These are phyloP conservation scores for Atethmia centrago DNA, from an alignment of 2,888 invertebrate genomes.

Conservation along the genomic window DNA sequence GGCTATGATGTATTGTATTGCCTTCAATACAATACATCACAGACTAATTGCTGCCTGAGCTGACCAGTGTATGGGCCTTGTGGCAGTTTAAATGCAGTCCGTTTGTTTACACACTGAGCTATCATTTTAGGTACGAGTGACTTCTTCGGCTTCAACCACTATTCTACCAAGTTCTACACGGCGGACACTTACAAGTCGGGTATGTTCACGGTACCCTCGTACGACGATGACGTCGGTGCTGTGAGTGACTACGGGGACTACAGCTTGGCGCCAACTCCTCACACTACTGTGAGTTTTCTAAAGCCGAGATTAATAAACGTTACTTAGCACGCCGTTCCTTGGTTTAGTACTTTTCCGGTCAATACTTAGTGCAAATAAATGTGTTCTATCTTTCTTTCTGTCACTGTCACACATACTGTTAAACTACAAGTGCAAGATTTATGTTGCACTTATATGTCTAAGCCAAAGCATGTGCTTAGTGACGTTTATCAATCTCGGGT, in stretches of 20 bases:
- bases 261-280: constrained; percentile 68
- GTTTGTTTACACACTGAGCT: neutral
- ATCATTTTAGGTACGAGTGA: constrained; percentile 78
- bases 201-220: constrained; percentile 75
- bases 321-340: neutral
- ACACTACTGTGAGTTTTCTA: constrained; percentile 71
- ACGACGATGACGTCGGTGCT: constrained; percentile 80
- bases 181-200: constrained; percentile 69
- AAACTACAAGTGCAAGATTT: neutral
- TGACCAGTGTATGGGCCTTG: neutral
- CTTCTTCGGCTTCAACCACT: constrained; percentile 83
- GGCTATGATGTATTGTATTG: too few relatives aligned
- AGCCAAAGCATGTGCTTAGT: neutral
- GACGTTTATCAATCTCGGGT: neutral
- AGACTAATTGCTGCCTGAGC: neutral
- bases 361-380: neutral
- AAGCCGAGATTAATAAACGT: neutral
- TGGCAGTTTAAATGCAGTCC: neutral
- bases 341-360: neutral
- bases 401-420: neutral
- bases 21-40: too few relatives aligned
- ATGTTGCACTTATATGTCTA: neutral
- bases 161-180: constrained; percentile 76
- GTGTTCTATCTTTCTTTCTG: neutral
- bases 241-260: constrained; percentile 71